Percentiles rank a stretch among this genome's conserved stretches.
Evolutionary conservation across 2,888 invertebrate genomes (phyloP).

Genomic region (Chrysolina oricalcia): DNA sequence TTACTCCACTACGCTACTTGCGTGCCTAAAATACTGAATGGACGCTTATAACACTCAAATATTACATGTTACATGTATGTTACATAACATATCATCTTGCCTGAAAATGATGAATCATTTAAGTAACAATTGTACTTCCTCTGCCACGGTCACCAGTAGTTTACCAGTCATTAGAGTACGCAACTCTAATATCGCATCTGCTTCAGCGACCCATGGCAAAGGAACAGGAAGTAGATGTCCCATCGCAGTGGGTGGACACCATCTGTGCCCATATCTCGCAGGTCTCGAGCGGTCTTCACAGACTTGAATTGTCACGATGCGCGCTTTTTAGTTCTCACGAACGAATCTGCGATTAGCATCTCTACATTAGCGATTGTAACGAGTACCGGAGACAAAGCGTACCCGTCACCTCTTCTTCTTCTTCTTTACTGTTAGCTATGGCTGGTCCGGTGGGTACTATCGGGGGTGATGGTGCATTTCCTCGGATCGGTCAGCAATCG

Average conservation of each 20-base stretch:
- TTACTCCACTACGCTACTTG: too few relatives aligned
- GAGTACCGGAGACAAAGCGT: conserved; percentile 57
- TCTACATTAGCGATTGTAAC: conserved; percentile 66
- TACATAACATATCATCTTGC: too few relatives aligned
- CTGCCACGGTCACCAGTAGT: background rate
- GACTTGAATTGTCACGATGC: conserved; percentile 67
- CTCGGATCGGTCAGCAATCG: background rate
- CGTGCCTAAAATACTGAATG: too few relatives aligned
- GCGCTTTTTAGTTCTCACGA: conserved; percentile 58
- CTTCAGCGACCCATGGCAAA: background rate
- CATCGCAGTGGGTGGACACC: conserved; percentile 5
- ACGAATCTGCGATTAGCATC: conserved; percentile 68
- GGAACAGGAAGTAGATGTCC: conserved; percentile 9
- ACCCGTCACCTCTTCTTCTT: conserved; percentile 40
- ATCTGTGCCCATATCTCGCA: background rate
- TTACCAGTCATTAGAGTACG: too few relatives aligned
- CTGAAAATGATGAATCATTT: too few relatives aligned
- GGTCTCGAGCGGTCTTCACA: conserved; percentile 53
- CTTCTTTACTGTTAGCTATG: conserved; percentile 51
- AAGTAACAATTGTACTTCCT: too few relatives aligned
- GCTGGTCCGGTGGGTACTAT: conserved; percentile 57
- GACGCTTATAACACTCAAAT: too few relatives aligned
- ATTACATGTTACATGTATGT: too few relatives aligned
- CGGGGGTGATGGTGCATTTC: conserved; percentile 58
- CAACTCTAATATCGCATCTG: too few relatives aligned